phyloP scores from a whole-genome alignment of 2,888 invertebrate genomes.

The Meloe dianella region DNA sequence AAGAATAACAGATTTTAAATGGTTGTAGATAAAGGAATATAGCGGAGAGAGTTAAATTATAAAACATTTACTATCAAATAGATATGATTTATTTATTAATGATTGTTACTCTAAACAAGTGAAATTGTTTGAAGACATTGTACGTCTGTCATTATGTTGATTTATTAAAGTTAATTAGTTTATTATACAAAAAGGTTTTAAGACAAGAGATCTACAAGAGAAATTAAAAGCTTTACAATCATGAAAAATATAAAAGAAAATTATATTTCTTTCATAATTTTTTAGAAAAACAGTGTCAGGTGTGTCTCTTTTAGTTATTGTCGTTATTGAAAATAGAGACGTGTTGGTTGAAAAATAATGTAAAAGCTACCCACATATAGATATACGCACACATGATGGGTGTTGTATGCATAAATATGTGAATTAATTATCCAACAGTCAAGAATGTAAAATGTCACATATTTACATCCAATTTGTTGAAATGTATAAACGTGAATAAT shows the following conservation, averaged over 20 bases:
- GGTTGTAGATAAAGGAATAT: not conserved
- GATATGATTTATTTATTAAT: not conserved
- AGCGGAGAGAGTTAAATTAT: not conserved
- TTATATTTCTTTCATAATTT: not conserved
- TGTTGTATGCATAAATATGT: constrained; percentile 2
- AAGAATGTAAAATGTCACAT: not conserved
- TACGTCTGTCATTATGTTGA: not conserved
- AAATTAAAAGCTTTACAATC: no score
- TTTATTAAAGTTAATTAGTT: not conserved
- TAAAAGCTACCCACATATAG: not conserved
- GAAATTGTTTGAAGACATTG: not conserved
- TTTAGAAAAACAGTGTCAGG: not conserved
- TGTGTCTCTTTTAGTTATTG: not conserved
- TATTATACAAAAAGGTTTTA: not conserved
- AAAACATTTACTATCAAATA: constrained; percentile 2
- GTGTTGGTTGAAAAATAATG: constrained; percentile 6
- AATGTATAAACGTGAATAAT: not conserved
- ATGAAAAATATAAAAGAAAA: not conserved
- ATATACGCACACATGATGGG: not conserved
- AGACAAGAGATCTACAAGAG: not conserved
- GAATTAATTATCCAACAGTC: not conserved
- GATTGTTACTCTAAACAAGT: not conserved
- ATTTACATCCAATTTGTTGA: constrained; percentile 2
- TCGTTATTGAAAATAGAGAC: not conserved
- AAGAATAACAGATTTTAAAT: not conserved